phyloP scores from a whole-genome alignment of 1,140 invertebrate genomes.

The Thaumetopoea pityocampa region DNA sequence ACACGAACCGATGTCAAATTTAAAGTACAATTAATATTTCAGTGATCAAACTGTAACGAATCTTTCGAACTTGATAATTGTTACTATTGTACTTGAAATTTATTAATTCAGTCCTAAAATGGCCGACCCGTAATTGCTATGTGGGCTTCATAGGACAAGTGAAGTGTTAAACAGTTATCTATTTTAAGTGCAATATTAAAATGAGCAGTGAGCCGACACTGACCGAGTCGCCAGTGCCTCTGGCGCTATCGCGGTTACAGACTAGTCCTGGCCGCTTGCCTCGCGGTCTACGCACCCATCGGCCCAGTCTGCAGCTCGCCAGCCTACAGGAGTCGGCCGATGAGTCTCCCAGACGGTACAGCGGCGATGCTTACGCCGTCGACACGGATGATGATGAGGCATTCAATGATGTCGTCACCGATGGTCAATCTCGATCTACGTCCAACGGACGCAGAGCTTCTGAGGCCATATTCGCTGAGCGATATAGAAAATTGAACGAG shows the following conservation, averaged over 20 bases:
- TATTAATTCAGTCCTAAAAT: slow-evolving; percentile 23
- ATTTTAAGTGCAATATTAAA: slow-evolving; percentile 41
- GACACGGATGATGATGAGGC: slow-evolving; percentile 67
- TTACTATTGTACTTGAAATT: slow-evolving; percentile 1
- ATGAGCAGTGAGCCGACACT: slow-evolving; percentile 64
- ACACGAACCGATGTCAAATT: too few species aligned
- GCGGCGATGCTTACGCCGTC: slow-evolving; percentile 58
- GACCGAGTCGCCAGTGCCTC: slow-evolving; percentile 63
- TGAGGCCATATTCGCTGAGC: slow-evolving; percentile 59
- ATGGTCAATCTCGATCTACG: slow-evolving; percentile 42
- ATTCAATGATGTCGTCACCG: slow-evolving; percentile 57
- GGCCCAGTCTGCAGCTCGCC: slow-evolving; percentile 57
- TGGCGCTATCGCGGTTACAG: slow-evolving; percentile 60
- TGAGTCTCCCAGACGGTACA: slow-evolving; percentile 59
- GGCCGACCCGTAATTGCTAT: slow-evolving; percentile 34
- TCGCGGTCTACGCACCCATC: slow-evolving; percentile 44
- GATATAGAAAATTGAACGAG: slow-evolving; percentile 63
- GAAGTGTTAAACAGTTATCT: slow-evolving; percentile 15
- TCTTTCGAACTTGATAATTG: slow-evolving; percentile 1
- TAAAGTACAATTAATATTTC: too few species aligned
- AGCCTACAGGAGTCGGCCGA: slow-evolving; percentile 63
- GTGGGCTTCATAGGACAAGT: slow-evolving; percentile 22
- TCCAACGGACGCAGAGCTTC: slow-evolving; percentile 58
- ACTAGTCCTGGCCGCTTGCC: slow-evolving; percentile 41
- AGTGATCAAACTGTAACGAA: slow-evolving; percentile 1